Evolutionary conservation across 1,140 invertebrate species (phyloP).

Genomic region (Drosophila lacertosa): DNA sequence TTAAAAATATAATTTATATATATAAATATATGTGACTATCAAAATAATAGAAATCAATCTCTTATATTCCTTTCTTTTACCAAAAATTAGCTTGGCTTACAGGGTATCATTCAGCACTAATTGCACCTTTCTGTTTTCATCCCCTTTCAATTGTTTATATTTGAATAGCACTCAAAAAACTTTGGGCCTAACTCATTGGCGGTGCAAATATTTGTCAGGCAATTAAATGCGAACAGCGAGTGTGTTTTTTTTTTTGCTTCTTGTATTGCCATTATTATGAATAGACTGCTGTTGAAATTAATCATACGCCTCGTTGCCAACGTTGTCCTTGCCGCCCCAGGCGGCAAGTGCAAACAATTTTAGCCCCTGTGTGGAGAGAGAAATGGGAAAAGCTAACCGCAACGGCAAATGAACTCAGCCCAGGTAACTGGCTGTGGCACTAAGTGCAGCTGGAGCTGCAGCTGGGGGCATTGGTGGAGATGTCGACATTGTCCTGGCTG

Average conservation of each 20-base stretch:
- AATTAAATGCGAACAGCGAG: constrained; percentile 66
- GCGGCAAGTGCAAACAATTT: constrained; percentile 49
- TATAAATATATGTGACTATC: no score
- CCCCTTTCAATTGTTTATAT: constrained; percentile 27
- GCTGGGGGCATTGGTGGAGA: background rate
- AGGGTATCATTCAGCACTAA: background rate
- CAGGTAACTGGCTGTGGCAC: constrained; percentile 4
- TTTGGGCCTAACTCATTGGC: constrained; percentile 52
- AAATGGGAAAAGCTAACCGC: constrained; percentile 24
- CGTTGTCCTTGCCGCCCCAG: constrained; percentile 12
- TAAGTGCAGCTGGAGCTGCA: constrained; percentile 18
- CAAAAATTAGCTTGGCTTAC: no score
- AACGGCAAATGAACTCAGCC: constrained; percentile 24
- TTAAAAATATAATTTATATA: background rate
- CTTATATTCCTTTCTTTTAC: no score
- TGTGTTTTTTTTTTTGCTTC: no score
- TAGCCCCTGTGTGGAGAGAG: background rate
- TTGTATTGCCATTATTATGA: constrained; percentile 53
- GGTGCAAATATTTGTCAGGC: constrained; percentile 68
- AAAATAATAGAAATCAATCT: no score
- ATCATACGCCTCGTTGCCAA: constrained; percentile 66
- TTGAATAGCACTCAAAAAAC: constrained; percentile 60
- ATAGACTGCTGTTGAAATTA: constrained; percentile 48
- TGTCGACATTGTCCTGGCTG: background rate
- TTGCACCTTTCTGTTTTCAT: constrained; percentile 1